A percentile compares a stretch with the other conserved stretches of the same genome.
These are phyloP conservation scores for Scartelaos histophorus DNA, from an alignment of 2,113 vertebrate species.

Conservation along the genomic window DNA sequence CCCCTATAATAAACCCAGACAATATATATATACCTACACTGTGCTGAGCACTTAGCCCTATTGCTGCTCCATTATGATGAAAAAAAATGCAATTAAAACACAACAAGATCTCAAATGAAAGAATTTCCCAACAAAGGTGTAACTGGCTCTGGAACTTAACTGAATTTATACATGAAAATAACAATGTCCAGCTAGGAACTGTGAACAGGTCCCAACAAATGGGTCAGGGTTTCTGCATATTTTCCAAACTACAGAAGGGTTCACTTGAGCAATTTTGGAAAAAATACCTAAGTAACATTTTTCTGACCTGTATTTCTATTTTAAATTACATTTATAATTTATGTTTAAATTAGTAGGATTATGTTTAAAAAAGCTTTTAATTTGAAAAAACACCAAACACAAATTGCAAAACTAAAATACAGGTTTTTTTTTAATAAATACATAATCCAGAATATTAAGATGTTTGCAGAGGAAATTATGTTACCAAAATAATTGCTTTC, in stretches of 20 bases:
- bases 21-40: too few relatives aligned
- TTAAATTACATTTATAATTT: background rate
- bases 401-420: background rate
- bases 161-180: background rate
- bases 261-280: too few relatives aligned
- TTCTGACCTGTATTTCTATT: background rate
- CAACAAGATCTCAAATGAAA: background rate
- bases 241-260: too few relatives aligned
- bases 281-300: background rate
- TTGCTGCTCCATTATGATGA: too few relatives aligned
- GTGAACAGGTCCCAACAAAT: background rate
- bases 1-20: too few relatives aligned
- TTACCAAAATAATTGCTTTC: background rate
- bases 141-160: background rate
- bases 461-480: background rate
- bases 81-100: background rate
- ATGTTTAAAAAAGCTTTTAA: accelerated
- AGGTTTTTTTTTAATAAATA: background rate
- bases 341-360: background rate
- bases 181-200: background rate
- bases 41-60: too few relatives aligned
- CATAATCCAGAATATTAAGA: background rate
- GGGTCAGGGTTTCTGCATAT: background rate
- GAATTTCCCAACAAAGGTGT: background rate
- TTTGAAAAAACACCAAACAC: too few relatives aligned